Evolutionary conservation across 2,888 invertebrate species (phyloP), one percentile per base, ranked within the genome.

Genomic region (Heliconius aoede): DNA sequence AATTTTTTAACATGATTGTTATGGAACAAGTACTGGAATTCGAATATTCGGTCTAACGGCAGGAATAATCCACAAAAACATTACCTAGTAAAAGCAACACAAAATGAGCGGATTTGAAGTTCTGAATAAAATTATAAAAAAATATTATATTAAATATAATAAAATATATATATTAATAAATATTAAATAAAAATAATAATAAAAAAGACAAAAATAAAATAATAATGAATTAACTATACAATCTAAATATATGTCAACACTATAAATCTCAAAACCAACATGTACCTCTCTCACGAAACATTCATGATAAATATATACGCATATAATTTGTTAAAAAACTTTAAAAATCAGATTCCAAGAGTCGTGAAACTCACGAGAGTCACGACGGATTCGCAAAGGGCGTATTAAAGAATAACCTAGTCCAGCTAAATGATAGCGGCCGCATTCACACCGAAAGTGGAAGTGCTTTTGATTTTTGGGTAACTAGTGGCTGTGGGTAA

Each of bases 311-410:
- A 65, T 61, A n/a, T n/a, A n/a, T 74, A 74, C 77, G 78, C 65
- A 73, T 81, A 80, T 81, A 82, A 82, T 81, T 81, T 81, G 77
- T 80, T 80, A 79, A 80, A n/a, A 78, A 78, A 72, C 72, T 80
- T 76, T 64, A 79, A 80, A 77, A 81, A 78, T 87, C 86, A 86
- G 86, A 86, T 85, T 83, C 55, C 84, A 81, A 80, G 86, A 88
- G 84, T 89, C 89, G 90, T 90, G 90, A 84, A n/a, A 85, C 78
- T 81, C 83, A 78, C 78, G 83, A 86, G 83, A 87, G 91, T 91
- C 92, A 91, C 92, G 92, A 91, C 80, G 72, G 76, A 74, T 80
- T 81, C 77, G 83, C 80, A 85, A 86, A 87, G 83, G 86, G 87
- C 86, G 82, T 81, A 87, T 88, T 89, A 87, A 81, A 80, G 80